These are phyloP conservation scores for Opisthograptis luteolata DNA, from an alignment of 2,888 invertebrate genomes.

Conservation along the genomic window DNA sequence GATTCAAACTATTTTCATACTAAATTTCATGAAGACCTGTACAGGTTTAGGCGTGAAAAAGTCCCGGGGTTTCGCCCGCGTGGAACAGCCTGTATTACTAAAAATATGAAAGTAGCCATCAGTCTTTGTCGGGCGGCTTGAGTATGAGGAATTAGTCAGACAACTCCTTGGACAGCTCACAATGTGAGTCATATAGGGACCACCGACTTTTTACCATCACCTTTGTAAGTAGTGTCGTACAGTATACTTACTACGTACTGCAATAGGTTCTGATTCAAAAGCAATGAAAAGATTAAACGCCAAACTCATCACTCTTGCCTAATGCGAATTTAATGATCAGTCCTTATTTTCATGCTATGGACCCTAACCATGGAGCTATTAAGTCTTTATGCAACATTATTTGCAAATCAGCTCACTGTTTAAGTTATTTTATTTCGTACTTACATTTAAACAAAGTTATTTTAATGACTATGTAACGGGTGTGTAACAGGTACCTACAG, in stretches of 20 bases:
- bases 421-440: too few species aligned
- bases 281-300: slow-evolving; percentile 69
- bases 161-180: slow-evolving; percentile 41
- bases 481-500: too few species aligned
- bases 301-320: slow-evolving; percentile 50
- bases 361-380: slow-evolving; percentile 36
- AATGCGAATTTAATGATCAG: slow-evolving; percentile 73
- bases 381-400: slow-evolving; percentile 39
- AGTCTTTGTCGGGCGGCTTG: slow-evolving; percentile 47
- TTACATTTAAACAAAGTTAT: too few species aligned
- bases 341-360: slow-evolving; percentile 52
- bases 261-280: slow-evolving; percentile 40
- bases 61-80: too few species aligned
- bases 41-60: too few species aligned
- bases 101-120: slow-evolving; percentile 44
- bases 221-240: background rate
- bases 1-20: too few species aligned
- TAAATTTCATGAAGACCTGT: too few species aligned
- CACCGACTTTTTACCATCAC: slow-evolving; percentile 53
- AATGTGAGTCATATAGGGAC: slow-evolving; percentile 60
- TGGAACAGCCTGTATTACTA: too few species aligned
- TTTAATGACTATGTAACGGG: too few species aligned
- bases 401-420: slow-evolving; percentile 39
- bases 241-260: background rate
- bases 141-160: slow-evolving; percentile 49